A percentile compares a stretch with the other conserved stretches of the same genome.
These are phyloP conservation scores for Lithophane leautieri DNA, from an alignment of 2,888 invertebrate genomes.

Conservation along the genomic window DNA sequence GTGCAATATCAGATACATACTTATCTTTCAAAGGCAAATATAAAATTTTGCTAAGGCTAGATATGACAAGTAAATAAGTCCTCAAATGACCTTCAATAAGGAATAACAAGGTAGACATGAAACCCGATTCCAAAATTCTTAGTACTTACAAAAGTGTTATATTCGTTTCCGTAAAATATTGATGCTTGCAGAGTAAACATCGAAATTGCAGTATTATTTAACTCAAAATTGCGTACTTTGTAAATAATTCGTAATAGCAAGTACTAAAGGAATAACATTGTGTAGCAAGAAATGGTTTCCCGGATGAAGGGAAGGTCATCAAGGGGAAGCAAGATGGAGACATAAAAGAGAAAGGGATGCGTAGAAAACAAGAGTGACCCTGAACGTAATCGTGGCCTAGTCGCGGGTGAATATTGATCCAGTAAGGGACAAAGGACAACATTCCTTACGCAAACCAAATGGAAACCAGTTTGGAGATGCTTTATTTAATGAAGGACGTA, in stretches of 20 bases:
- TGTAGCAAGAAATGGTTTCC: slow-evolving; percentile 59
- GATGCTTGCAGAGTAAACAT: slow-evolving; percentile 29
- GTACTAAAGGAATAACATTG: slow-evolving; percentile 19
- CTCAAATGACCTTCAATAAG: slow-evolving; percentile 30
- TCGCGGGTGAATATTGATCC: slow-evolving; percentile 71
- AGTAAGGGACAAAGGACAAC: slow-evolving; percentile 59
- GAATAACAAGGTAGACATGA: slow-evolving; percentile 18
- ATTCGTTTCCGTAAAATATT: slow-evolving; percentile 22
- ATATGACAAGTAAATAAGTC: slow-evolving; percentile 27
- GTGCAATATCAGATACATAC: slow-evolving; percentile 22
- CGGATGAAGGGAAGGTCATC: slow-evolving; percentile 66
- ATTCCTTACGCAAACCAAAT: slow-evolving; percentile 51
- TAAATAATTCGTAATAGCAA: slow-evolving; percentile 24
- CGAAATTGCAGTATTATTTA: slow-evolving; percentile 20
- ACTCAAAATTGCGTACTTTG: slow-evolving; percentile 40
- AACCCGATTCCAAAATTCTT: slow-evolving; percentile 25
- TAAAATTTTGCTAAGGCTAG: slow-evolving; percentile 27
- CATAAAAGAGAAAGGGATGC: slow-evolving; percentile 69
- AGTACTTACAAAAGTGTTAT: slow-evolving; percentile 3
- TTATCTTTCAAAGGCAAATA: slow-evolving; percentile 17
- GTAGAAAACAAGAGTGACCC: slow-evolving; percentile 80
- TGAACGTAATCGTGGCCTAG: slow-evolving; percentile 78
- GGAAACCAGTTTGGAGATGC: slow-evolving; percentile 34
- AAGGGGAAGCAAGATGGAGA: slow-evolving; percentile 65
- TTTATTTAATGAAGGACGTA: slow-evolving; percentile 26